Evolutionary conservation across 2,113 vertebrate genomes (phyloP).

Genomic region (Leiothrix lutea): DNA sequence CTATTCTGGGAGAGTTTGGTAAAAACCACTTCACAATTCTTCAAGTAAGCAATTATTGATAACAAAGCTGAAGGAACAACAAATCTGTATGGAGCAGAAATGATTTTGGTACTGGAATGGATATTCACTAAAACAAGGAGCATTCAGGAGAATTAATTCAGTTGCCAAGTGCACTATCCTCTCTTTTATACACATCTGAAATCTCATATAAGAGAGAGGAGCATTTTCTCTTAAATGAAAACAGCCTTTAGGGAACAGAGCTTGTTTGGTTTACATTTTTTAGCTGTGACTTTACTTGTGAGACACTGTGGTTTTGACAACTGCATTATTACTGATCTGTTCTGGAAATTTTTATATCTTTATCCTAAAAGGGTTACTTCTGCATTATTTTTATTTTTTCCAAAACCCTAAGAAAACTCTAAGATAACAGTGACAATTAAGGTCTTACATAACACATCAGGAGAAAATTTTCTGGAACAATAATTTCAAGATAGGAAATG

Average conservation of each 20-base stretch:
- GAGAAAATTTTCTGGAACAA: not conserved
- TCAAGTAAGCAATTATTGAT: not conserved
- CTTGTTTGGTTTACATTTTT: conserved; percentile 13
- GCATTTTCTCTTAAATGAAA: not conserved
- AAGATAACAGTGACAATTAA: not conserved
- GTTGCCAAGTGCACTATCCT: not conserved
- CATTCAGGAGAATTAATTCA: not conserved
- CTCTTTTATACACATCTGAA: not conserved
- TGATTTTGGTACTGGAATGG: not conserved
- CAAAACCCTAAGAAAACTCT: not conserved
- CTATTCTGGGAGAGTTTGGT: not conserved
- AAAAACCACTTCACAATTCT: not conserved
- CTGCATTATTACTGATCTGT: not conserved
- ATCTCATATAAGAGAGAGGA: not conserved
- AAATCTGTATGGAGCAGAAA: not conserved
- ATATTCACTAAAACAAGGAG: not conserved
- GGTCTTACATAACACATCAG: not conserved
- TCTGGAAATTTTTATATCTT: not conserved
- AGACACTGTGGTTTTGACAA: not conserved
- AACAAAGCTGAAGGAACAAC: not conserved
- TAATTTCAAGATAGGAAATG: not conserved
- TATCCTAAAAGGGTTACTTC: not conserved
- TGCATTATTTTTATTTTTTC: not conserved
- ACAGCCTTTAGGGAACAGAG: not conserved
- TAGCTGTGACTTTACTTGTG: not conserved